A percentile compares a stretch with the other conserved stretches of the same genome.
Evolutionary conservation across 2,797 vertebrate species (phyloP).

Genomic region (Acanthiza pusilla): DNA sequence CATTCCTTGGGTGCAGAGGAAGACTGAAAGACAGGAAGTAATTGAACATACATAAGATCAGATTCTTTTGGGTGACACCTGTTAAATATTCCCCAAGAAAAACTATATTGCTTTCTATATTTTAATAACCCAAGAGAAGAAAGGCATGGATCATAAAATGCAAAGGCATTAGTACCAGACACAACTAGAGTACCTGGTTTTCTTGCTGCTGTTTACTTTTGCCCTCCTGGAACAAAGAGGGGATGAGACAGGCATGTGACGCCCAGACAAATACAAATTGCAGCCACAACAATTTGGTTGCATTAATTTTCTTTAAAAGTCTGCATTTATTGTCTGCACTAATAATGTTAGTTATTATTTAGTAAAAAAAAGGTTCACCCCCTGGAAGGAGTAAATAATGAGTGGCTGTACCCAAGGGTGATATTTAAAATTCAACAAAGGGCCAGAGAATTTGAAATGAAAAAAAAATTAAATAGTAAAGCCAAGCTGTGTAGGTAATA

Average conservation of each 20-base stretch:
- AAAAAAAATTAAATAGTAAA: not conserved
- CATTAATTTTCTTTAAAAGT: not conserved
- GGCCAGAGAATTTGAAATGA: not conserved
- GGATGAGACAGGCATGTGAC: not conserved
- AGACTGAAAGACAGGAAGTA: not conserved
- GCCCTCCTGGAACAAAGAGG: not conserved
- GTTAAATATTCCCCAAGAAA: not conserved
- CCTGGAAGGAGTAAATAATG: not conserved
- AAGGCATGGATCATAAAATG: not conserved
- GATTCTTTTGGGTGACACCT: not conserved
- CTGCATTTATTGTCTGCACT: not conserved
- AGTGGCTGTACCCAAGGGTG: not conserved
- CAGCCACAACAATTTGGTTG: not conserved
- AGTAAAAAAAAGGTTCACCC: not conserved
- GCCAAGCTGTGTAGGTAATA: not conserved
- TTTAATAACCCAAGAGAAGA: not conserved
- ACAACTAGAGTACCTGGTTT: not conserved
- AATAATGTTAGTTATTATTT: not conserved
- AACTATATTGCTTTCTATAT: not conserved
- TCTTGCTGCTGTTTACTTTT: not conserved
- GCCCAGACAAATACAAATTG: not conserved
- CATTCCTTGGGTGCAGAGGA: not conserved
- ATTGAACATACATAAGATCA: not conserved
- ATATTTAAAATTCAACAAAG: not conserved
- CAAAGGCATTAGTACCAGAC: not conserved